These are phyloP conservation scores for Sinelater perroti DNA, from an alignment of 2,888 invertebrate species.

Conservation along the genomic window DNA sequence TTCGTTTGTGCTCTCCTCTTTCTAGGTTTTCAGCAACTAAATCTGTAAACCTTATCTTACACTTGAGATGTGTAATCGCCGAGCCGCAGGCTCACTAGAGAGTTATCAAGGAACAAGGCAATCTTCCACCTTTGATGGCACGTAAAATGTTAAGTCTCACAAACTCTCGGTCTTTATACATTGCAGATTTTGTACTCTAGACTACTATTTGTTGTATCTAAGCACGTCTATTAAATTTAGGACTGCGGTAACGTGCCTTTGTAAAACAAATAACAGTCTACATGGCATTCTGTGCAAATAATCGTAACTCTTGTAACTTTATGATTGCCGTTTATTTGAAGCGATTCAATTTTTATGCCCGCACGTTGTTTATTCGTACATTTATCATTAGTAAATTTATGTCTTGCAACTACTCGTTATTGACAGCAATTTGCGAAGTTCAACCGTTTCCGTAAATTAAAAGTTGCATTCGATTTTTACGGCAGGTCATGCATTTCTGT, in stretches of 20 bases:
- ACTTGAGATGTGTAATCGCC: not conserved
- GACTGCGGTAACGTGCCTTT: too few species aligned
- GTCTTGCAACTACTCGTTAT: slow-evolving; percentile 11
- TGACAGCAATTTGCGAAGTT: slow-evolving; percentile 13
- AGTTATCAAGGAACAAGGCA: not conserved
- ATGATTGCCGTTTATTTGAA: too few species aligned
- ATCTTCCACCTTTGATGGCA: slow-evolving; percentile 7
- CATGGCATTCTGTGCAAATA: too few species aligned
- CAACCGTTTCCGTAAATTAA: slow-evolving; percentile 13
- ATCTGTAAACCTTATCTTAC: not conserved
- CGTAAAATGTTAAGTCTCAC: slow-evolving; percentile 4
- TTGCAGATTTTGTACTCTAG: too few species aligned
- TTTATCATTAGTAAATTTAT: slow-evolving; percentile 13
- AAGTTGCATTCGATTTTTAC: slow-evolving; percentile 14
- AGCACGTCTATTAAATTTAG: too few species aligned
- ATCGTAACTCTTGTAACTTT: too few species aligned
- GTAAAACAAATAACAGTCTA: too few species aligned
- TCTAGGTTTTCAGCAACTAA: not conserved
- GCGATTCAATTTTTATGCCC: too few species aligned
- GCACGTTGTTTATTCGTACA: slow-evolving; percentile 16
- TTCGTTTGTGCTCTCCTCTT: not conserved
- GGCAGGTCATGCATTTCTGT: slow-evolving; percentile 16
- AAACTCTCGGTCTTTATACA: not conserved
- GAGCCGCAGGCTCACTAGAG: slow-evolving; percentile 1
- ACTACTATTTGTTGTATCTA: too few species aligned